Base-by-base conservation (phyloP, 2,797 vertebrate species). In the Lindbergichthys nudifrons region DNA sequence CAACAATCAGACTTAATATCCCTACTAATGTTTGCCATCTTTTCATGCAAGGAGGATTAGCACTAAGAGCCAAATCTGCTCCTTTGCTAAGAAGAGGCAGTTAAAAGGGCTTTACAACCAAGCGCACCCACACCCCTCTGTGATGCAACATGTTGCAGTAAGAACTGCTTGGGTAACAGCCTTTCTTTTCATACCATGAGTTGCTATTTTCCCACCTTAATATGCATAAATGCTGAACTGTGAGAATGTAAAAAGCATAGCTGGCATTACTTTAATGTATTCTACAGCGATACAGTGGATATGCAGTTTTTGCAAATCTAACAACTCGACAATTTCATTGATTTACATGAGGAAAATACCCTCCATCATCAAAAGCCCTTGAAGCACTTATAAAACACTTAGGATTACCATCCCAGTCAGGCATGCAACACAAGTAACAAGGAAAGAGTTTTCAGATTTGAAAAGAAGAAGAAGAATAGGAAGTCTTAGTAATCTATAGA, bases 141-240 rank as follows among this genome's bases (percentile, higher is more conserved):
- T 94, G 93, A 93, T 92, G 93, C 92, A 94, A 94, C 90, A 90
- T 88, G 91, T 92, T 91, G 86, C 87, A 89, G 80, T 89, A 64
- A 89, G 65, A 92, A 86, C 50, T 83, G 90, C 91, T 90, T 91
- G 82, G 81, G 86, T 89, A 92, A 92, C 80, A 77, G 78, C 63
- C 70, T 87, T 82, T 91, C 72, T 86, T 81, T 90, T 83, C 73
- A 87, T 83, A 89, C 82, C 85, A 89, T 82, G 87, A 93, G 75
- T 90, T 90, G 87, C 89, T 87, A 66, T 91, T 92, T 92, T 84
- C 63, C 90, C 84, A 88, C 82, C 80, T 90, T 88, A 75, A 90
- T 91, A 90, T 89, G 87, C 89, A 93, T 91, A 93, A 89, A 90
- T 75, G 92, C 90, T 92, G 90, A 93, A 91, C 79, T 75, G 72